These are phyloP conservation scores for Synchiropus splendidus DNA, from an alignment of 2,113 vertebrate genomes.

Conservation along the genomic window DNA sequence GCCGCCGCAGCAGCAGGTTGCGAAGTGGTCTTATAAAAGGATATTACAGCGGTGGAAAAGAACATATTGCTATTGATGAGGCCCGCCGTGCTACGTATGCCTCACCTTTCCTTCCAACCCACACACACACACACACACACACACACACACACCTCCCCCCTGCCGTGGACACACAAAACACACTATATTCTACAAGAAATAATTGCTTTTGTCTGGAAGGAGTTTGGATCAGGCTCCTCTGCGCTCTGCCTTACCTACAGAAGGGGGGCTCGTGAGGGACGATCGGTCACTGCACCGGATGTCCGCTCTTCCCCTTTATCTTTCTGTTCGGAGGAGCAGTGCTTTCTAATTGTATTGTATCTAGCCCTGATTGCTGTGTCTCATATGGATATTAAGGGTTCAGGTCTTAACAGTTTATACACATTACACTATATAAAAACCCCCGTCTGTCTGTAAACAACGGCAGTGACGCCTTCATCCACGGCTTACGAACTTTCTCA, in stretches of 20 bases:
- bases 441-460: no score
- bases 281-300: conserved; percentile 60
- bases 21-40: conserved; percentile 32
- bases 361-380: no score
- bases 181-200: conserved; percentile 71
- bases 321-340: conserved; percentile 54
- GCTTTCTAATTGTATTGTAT: no score
- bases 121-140: conserved; percentile 39
- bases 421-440: no score
- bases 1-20: conserved; percentile 36
- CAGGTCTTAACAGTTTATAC: no score
- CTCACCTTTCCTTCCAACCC: conserved; percentile 57
- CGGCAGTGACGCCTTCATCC: no score
- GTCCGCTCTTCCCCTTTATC: conserved; percentile 37
- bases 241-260: conserved; percentile 40
- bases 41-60: conserved; percentile 32
- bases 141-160: conserved; percentile 43
- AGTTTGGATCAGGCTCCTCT: conserved; percentile 65
- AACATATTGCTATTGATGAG: conserved; percentile 59
- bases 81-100: conserved; percentile 45
- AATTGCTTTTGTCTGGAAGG: conserved; percentile 78
- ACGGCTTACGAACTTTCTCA: no score
- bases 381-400: no score
- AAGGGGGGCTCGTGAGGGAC: conserved; percentile 69
- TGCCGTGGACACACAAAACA: conserved; percentile 61